Evolutionary conservation across 2,113 vertebrate species (phyloP).

Genomic region (Cyanocitta stelleri): DNA sequence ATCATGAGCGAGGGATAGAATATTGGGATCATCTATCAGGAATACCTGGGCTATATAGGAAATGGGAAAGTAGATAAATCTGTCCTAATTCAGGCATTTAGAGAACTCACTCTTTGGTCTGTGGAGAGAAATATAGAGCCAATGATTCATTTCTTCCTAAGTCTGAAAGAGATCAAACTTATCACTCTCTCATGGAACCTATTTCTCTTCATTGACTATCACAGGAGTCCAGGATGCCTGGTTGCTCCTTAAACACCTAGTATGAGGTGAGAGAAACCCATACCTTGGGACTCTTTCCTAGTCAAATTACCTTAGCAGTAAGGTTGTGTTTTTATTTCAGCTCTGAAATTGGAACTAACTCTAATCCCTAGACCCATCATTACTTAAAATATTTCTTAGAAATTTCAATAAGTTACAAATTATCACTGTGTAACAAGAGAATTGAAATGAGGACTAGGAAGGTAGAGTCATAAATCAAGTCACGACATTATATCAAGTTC

Average conservation of each 20-base stretch:
- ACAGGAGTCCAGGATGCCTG: neutral
- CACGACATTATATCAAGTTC: neutral
- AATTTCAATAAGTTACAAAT: neutral
- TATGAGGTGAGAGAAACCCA: neutral
- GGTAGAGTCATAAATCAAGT: neutral
- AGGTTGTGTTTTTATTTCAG: neutral
- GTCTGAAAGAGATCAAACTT: neutral
- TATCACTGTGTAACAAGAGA: neutral
- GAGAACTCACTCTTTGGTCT: neutral
- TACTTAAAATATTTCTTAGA: neutral
- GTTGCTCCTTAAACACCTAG: neutral
- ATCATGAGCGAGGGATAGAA: neutral
- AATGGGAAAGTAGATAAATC: neutral
- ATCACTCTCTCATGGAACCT: neutral
- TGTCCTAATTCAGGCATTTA: neutral
- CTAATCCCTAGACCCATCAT: neutral
- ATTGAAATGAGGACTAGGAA: neutral
- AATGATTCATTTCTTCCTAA: neutral
- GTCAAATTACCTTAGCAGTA: neutral
- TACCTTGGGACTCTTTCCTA: neutral
- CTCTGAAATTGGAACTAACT: neutral
- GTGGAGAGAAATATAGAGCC: neutral
- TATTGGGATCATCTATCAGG: neutral
- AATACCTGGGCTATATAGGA: neutral
- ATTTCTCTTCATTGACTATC: neutral